These are phyloP conservation scores for Desoria tigrina DNA, from an alignment of 2,888 invertebrate genomes.

Conservation along the genomic window DNA sequence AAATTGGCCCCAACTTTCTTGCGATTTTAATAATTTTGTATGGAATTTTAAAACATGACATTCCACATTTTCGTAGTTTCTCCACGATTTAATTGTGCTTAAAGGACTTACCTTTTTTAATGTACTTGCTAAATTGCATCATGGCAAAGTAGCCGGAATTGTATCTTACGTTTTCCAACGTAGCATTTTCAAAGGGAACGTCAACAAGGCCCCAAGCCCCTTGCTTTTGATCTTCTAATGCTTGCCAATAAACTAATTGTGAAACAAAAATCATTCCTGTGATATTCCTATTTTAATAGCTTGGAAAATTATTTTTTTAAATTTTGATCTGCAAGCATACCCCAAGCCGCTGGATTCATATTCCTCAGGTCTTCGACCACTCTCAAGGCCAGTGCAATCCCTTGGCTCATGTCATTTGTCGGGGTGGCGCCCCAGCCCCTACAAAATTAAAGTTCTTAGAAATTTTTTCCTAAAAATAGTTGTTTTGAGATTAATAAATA, in stretches of 20 bases:
- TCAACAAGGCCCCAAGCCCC: conserved; percentile 50
- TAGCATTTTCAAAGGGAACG: conserved; percentile 43
- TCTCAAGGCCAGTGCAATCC: conserved; percentile 41
- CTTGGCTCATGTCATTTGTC: conserved; percentile 46
- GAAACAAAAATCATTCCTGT: neutral
- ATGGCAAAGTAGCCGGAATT: conserved; percentile 49
- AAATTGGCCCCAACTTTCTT: no score
- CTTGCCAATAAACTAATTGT: conserved; percentile 51
- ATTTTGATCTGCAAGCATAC: no score
- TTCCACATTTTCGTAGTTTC: no score
- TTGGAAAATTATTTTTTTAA: no score
- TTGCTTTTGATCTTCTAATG: conserved; percentile 42
- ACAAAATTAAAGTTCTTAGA: conserved; percentile 6
- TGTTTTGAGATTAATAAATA: no score
- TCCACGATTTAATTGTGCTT: no score
- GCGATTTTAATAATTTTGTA: no score
- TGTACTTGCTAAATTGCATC: conserved; percentile 50
- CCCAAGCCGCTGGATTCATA: conserved; percentile 50
- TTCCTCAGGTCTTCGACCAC: conserved; percentile 48
- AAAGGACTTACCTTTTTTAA: conserved; percentile 49
- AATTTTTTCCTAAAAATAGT: conserved; percentile 6
- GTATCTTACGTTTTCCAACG: conserved; percentile 40
- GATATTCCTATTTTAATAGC: neutral
- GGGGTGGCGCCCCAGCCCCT: conserved; percentile 47
- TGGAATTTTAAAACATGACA: no score